Conservation (phyloP, 2,888 invertebrate genomes). For the Parnassius mnemosyne region DNA sequence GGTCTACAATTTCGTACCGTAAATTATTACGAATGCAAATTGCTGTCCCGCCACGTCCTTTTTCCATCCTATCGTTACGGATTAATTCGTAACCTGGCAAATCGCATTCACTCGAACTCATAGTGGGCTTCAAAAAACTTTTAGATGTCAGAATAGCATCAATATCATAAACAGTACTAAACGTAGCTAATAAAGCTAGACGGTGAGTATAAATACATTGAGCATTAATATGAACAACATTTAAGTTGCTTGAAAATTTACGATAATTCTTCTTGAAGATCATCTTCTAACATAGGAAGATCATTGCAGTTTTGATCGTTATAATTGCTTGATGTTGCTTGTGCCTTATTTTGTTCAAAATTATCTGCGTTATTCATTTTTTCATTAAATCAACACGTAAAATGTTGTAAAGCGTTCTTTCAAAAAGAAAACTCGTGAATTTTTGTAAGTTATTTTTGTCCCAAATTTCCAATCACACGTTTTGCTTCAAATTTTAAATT, state of each 20-base stretch:
- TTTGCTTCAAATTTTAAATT: too few relatives aligned
- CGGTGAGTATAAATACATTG: constrained; percentile 25
- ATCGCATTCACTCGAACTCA: constrained; percentile 12
- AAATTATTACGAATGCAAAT: constrained; percentile 26
- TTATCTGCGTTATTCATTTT: too few relatives aligned
- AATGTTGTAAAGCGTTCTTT: too few relatives aligned
- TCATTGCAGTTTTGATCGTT: too few relatives aligned
- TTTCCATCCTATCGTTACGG: constrained; percentile 23
- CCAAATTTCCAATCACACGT: too few relatives aligned
- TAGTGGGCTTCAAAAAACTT: constrained; percentile 21
- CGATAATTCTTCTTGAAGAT: constrained; percentile 16
- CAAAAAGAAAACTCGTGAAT: too few relatives aligned
- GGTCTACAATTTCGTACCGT: constrained; percentile 9
- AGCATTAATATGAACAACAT: constrained; percentile 24
- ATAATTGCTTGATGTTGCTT: too few relatives aligned
- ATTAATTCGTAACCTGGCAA: constrained; percentile 26
- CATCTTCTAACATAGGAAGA: too few relatives aligned
- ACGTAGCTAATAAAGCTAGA: constrained; percentile 19
- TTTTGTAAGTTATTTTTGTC: too few relatives aligned
- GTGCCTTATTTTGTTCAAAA: too few relatives aligned
- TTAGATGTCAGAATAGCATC: constrained; percentile 23
- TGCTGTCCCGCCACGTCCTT: constrained; percentile 26
- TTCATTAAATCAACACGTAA: too few relatives aligned
- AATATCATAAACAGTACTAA: constrained; percentile 15
- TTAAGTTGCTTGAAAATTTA: constrained; percentile 8